phyloP scores from a whole-genome alignment of 2,113 vertebrate genomes.

The Pollimyrus isidori region DNA sequence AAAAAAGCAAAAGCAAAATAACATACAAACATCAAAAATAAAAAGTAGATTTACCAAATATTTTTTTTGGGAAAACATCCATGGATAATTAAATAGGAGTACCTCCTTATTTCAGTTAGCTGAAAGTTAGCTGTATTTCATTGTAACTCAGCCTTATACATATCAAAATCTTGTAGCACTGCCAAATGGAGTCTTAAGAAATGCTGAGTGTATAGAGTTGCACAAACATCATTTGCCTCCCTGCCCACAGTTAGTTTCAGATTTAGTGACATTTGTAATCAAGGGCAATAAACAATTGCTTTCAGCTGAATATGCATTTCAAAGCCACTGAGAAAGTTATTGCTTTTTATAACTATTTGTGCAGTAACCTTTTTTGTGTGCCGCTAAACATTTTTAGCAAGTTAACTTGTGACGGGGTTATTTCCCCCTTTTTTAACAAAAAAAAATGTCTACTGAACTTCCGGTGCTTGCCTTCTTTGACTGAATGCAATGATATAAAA shows the following conservation, averaged over 20 bases:
- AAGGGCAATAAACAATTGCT: not conserved
- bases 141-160: not conserved
- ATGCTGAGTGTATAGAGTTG: not conserved
- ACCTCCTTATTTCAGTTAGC: not conserved
- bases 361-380: slow-evolving; percentile 23
- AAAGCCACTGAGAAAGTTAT: not conserved
- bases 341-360: slow-evolving; percentile 20
- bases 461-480: slow-evolving; percentile 19
- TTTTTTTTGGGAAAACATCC: not conserved
- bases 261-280: not conserved
- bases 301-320: not conserved
- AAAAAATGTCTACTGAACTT: not conserved
- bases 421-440: not conserved
- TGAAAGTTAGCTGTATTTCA: not conserved
- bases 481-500: slow-evolving; percentile 13
- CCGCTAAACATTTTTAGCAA: slow-evolving; percentile 36
- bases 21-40: slow-evolving; percentile 2
- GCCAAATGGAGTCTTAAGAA: slow-evolving; percentile 4
- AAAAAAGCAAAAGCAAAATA: slow-evolving; percentile 4
- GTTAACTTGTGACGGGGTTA: slow-evolving; percentile 13
- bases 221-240: slow-evolving; percentile 4
- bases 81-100: not conserved
- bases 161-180: not conserved
- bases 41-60: not conserved
- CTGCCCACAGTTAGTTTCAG: not conserved